Percentiles rank a stretch among this genome's conserved stretches.
phyloP scores from a whole-genome alignment of 2,888 invertebrate genomes.

The Syritta pipiens region DNA sequence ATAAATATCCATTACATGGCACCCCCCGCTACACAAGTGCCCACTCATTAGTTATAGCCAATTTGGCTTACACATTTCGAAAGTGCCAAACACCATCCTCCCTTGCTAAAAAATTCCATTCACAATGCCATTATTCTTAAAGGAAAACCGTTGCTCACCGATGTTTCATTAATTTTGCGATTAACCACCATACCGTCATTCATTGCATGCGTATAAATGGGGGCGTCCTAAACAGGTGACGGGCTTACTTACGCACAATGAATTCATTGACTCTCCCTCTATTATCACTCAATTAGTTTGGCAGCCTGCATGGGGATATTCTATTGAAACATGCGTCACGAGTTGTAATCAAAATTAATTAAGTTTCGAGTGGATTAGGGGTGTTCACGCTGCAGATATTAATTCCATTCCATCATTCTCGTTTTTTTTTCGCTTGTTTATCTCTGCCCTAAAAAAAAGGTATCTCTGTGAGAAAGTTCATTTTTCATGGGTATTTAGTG shows the following conservation, averaged over 20 bases:
- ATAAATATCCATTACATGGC: not conserved
- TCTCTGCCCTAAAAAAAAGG: too few species aligned
- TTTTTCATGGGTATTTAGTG: too few species aligned
- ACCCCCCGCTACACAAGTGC: not conserved
- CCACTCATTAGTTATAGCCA: too few species aligned
- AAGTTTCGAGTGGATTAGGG: constrained; percentile 33
- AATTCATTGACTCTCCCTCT: not conserved
- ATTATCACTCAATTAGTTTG: constrained; percentile 11
- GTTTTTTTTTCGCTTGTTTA: too few species aligned
- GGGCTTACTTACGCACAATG: too few species aligned
- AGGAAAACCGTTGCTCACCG: not conserved
- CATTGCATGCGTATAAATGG: too few species aligned
- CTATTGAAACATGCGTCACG: constrained; percentile 5
- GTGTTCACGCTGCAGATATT: constrained; percentile 39
- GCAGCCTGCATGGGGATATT: not conserved
- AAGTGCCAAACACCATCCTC: too few species aligned
- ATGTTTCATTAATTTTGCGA: constrained; percentile 10
- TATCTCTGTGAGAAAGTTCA: too few species aligned
- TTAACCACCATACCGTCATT: constrained; percentile 2
- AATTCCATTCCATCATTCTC: constrained; percentile 24
- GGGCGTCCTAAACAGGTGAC: too few species aligned
- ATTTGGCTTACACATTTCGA: too few species aligned
- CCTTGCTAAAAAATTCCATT: too few species aligned
- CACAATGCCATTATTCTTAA: not conserved
- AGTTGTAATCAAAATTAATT: constrained; percentile 44